Conservation (phyloP, 2,113 vertebrate genomes). For the Baryphthengus martii region DNA sequence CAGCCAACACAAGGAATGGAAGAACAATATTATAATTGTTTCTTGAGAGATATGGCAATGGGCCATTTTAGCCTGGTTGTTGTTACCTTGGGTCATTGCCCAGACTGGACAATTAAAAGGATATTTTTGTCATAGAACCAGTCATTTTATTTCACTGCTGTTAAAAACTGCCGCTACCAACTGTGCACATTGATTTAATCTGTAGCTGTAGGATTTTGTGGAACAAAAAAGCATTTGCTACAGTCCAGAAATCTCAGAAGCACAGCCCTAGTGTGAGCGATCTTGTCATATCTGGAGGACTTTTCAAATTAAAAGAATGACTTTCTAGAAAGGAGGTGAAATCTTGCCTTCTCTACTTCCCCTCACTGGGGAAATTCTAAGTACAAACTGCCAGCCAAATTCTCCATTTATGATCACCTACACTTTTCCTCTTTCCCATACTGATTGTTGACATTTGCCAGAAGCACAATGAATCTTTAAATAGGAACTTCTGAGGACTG, state of each 20-base stretch:
- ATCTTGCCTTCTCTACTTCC: not conserved
- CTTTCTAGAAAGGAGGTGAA: not conserved
- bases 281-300: not conserved
- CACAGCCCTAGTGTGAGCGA: not conserved
- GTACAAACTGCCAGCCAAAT: not conserved
- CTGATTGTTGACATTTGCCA: not conserved
- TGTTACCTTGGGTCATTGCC: conserved; percentile 68
- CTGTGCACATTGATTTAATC: conserved; percentile 21
- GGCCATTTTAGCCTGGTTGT: conserved; percentile 62
- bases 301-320: not conserved
- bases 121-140: conserved; percentile 55
- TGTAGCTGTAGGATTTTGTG: conserved; percentile 4
- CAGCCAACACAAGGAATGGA: conserved; percentile 52
- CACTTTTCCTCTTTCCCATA: not conserved
- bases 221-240: conserved; percentile 17
- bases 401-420: not conserved
- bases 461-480: conserved; percentile 34
- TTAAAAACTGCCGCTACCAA: conserved; percentile 56
- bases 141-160: conserved; percentile 51
- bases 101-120: conserved; percentile 71
- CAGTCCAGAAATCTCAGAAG: not conserved
- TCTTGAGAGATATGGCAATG: conserved; percentile 64
- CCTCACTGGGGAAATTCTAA: not conserved
- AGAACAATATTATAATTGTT: conserved; percentile 63
- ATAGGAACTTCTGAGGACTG: not conserved